Evolutionary conservation across 2,888 invertebrate genomes (phyloP).

Genomic region (Brachyptera putata): DNA sequence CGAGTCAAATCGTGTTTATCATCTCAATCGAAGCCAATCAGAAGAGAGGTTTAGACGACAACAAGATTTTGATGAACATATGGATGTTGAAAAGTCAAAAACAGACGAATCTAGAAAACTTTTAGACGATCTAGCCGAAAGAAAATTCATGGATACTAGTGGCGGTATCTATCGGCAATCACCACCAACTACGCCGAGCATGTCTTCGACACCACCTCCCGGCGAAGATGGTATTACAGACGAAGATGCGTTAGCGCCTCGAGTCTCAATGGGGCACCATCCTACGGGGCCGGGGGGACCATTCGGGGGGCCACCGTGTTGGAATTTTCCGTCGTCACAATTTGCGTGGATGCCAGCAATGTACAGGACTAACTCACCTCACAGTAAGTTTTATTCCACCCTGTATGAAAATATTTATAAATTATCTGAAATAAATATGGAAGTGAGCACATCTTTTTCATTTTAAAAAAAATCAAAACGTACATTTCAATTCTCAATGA

Average conservation of each 20-base stretch:
- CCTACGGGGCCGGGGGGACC: constrained; percentile 38
- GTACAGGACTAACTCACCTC: constrained; percentile 56
- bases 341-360: constrained; percentile 55
- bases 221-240: constrained; percentile 45
- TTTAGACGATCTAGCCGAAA: no score
- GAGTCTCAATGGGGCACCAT: constrained; percentile 45
- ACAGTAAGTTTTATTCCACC: constrained; percentile 51
- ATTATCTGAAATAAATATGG: no score
- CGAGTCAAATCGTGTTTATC: not conserved
- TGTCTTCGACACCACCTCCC: constrained; percentile 20
- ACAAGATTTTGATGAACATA: not conserved
- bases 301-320: constrained; percentile 37
- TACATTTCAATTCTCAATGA: no score
- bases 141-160: not conserved
- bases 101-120: not conserved
- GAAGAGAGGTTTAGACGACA: not conserved
- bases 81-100: not conserved
- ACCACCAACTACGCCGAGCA: constrained; percentile 46
- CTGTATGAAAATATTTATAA: no score
- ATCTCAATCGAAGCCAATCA: not conserved
- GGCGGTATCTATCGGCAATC: constrained; percentile 44
- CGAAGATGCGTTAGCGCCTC: constrained; percentile 12
- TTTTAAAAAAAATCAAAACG: no score
- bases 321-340: constrained; percentile 47
- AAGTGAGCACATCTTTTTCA: no score